These are phyloP conservation scores for Balearica regulorum DNA, from an alignment of 2,797 vertebrate genomes.

Conservation along the genomic window DNA sequence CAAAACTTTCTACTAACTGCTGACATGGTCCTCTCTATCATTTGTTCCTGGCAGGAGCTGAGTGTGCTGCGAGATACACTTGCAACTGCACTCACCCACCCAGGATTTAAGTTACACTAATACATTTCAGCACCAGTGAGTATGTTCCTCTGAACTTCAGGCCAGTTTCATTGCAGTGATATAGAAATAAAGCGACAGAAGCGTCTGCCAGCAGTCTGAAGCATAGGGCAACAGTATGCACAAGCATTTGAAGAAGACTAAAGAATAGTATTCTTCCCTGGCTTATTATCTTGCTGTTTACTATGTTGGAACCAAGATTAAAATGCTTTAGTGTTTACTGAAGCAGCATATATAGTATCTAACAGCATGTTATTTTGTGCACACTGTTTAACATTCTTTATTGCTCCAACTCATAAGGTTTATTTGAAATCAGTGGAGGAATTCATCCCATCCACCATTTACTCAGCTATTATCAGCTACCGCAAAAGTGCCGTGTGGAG, in stretches of 20 bases:
- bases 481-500: conserved; percentile 54
- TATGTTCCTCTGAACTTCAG: conserved; percentile 3
- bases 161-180: background rate
- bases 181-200: conserved; percentile 12
- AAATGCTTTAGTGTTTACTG: conserved; percentile 70
- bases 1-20: background rate
- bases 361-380: conserved; percentile 62
- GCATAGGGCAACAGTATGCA: background rate
- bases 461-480: conserved; percentile 67
- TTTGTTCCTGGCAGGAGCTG: background rate
- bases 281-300: conserved; percentile 64
- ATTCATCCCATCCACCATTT: conserved; percentile 68
- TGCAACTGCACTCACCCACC: background rate
- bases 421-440: conserved; percentile 70
- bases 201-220: background rate
- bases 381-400: conserved; percentile 69
- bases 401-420: conserved; percentile 44
- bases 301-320: conserved; percentile 58
- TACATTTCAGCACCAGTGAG: background rate
- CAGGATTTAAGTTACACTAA: background rate
- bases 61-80: background rate
- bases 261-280: conserved; percentile 32
- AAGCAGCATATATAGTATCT: conserved; percentile 61
- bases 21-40: background rate
- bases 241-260: background rate